Evolutionary conservation across 2,888 invertebrate species (phyloP), one percentile per base, ranked within the genome.

Genomic region (Agrotis puta): DNA sequence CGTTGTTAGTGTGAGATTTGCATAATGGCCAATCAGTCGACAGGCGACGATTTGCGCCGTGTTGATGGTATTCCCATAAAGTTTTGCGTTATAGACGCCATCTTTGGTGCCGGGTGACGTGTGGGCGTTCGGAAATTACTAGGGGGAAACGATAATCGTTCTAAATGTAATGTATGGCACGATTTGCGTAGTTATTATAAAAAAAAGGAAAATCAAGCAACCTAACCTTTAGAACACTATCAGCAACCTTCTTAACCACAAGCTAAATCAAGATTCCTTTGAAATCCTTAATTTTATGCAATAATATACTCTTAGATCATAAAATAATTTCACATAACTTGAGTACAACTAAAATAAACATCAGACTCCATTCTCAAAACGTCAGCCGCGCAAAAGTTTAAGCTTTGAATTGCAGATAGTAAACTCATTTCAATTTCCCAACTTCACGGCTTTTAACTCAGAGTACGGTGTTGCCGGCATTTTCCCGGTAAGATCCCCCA

Each of bases 11-110:
- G 86, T 79, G 82, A 67, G 81, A 90, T 92, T 90, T 90, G 88
- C 92, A 90, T 92, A 90, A 91, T 91, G 88, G 90, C 91, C 90
- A 91, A 92, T 92, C 90, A 89, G 86, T 78, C 79, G 82, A 69
- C 74, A 78, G 81, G 85, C 81, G 84, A 86, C 85, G 85, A 87
- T 87, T 85, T 87, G 84, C 85, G 77, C 77, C 70, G 48, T 72
- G 78, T 84, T 75, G 81, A 82, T 80, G 83, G 80, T 80, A 85
- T 87, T 85, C 82, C 70, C 66, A 82, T 78, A 66, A 83, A 82
- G 83, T 87, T 85, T 83, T 70, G 66, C 47, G 50, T 59, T 67
- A 50, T 61, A 58, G 78, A 64, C 70, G 75, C 79, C 74, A 76
- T 77, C 70, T 81, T 73, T 70, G 47, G 51, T 39, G 54, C n/a